Evolutionary conservation across 2,797 vertebrate species (phyloP).

Genomic region (Phalloptychus januarius): DNA sequence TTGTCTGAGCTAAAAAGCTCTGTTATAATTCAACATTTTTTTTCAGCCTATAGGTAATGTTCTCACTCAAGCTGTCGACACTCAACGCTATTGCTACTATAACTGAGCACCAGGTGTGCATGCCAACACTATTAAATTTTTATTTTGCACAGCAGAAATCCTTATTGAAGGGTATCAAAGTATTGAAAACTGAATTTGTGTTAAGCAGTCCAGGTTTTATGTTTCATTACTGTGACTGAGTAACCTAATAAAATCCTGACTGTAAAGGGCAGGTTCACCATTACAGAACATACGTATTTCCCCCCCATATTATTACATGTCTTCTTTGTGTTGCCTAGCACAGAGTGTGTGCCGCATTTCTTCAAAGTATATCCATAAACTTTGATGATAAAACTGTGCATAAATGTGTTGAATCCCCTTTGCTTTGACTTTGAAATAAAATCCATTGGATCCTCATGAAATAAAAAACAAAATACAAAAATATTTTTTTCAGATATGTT

Average conservation of each 20-base stretch:
- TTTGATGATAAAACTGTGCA: background rate
- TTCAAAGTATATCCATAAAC: background rate
- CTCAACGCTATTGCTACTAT: slow-evolving; percentile 51
- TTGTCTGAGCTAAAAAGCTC: slow-evolving; percentile 57
- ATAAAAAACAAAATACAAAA: background rate
- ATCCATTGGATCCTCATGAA: background rate
- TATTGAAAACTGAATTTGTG: slow-evolving; percentile 15
- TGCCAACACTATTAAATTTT: slow-evolving; percentile 31
- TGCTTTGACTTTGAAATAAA: background rate
- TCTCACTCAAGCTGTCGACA: slow-evolving; percentile 57
- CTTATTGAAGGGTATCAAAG: slow-evolving; percentile 16
- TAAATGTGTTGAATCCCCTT: background rate
- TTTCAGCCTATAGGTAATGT: slow-evolving; percentile 40
- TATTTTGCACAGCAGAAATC: slow-evolving; percentile 28
- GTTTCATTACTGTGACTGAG: slow-evolving; percentile 14
- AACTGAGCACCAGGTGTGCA: slow-evolving; percentile 64
- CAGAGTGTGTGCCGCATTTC: background rate
- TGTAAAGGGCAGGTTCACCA: background rate
- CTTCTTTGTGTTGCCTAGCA: background rate
- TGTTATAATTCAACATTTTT: slow-evolving; percentile 64
- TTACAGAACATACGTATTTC: slow-evolving; percentile 9
- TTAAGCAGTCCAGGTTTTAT: slow-evolving; percentile 10
- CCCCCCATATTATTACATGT: background rate
- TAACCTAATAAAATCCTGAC: slow-evolving; percentile 14
- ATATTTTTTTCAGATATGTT: background rate